Evolutionary conservation across 2,113 vertebrate genomes (phyloP).

Genomic region (Galemys pyrenaicus): DNA sequence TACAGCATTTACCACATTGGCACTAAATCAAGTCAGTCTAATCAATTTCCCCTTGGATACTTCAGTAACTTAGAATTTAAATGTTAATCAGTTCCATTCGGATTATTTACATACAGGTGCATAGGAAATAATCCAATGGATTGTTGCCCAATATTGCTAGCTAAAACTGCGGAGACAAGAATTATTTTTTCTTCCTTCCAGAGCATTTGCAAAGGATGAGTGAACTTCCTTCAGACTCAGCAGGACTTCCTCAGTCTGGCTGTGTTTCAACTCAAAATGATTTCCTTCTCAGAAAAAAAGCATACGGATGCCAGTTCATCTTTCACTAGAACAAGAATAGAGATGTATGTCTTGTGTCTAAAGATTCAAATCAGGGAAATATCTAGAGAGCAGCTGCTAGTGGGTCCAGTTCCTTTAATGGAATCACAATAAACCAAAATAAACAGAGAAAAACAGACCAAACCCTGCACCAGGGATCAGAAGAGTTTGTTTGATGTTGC

Average conservation of each 20-base stretch:
- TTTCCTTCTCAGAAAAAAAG: conserved; percentile 68
- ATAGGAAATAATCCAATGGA: conserved; percentile 65
- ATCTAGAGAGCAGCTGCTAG: not conserved
- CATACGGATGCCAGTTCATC: conserved; percentile 56
- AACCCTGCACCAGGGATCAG: not conserved
- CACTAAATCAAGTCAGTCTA: conserved; percentile 71
- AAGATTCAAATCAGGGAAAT: conserved; percentile 49
- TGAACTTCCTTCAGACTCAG: conserved; percentile 75
- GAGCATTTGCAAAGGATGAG: conserved; percentile 72
- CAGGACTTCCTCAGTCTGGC: conserved; percentile 65
- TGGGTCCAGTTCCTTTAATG: not conserved
- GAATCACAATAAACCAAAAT: not conserved
- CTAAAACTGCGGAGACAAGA: conserved; percentile 57
- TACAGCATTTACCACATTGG: conserved; percentile 64
- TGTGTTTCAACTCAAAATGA: conserved; percentile 68
- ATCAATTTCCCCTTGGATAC: conserved; percentile 71
- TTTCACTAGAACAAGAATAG: conserved; percentile 59
- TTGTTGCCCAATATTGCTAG: conserved; percentile 42
- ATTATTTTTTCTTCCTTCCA: conserved; percentile 53
- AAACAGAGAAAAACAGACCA: not conserved
- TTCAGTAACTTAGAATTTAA: conserved; percentile 73
- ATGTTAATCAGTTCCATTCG: conserved; percentile 65
- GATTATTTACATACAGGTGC: conserved; percentile 70
- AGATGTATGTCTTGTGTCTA: conserved; percentile 54
- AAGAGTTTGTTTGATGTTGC: not conserved